Percentiles rank a stretch among this genome's conserved stretches.
Evolutionary conservation across 2,113 vertebrate genomes (phyloP).

Genomic region (Rhinolophus ferrumequinum): DNA sequence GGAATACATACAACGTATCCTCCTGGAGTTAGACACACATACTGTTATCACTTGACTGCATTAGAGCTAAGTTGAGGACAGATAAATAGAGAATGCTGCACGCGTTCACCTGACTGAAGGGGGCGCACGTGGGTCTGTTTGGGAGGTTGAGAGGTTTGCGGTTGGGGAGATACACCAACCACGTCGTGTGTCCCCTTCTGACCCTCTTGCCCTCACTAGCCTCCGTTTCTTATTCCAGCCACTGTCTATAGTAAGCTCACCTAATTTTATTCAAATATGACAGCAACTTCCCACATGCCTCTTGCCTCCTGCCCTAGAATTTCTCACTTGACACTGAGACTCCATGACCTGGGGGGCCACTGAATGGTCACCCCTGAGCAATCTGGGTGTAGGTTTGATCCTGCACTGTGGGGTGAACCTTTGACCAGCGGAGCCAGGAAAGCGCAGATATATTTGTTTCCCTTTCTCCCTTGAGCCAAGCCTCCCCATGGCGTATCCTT

Average conservation of each 20-base stretch:
- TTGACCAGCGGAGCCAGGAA: neutral
- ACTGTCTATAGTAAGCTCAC: neutral
- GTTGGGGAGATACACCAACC: accelerated
- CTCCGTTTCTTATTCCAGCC: neutral
- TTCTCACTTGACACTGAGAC: neutral
- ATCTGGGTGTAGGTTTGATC: accelerated
- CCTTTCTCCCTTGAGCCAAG: neutral
- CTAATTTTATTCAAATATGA: neutral
- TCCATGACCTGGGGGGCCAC: neutral
- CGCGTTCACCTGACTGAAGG: accelerated
- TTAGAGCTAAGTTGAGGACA: neutral
- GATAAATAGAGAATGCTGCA: accelerated
- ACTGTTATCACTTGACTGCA: accelerated
- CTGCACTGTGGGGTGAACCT: neutral
- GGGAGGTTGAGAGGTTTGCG: neutral
- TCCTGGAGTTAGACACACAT: accelerated
- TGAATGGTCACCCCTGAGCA: accelerated
- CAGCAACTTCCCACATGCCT: neutral
- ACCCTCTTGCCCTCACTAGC: neutral
- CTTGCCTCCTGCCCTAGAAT: neutral
- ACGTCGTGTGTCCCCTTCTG: too few relatives aligned
- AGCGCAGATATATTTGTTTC: neutral
- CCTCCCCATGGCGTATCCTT: too few relatives aligned
- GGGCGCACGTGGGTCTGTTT: neutral
- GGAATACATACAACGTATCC: too few relatives aligned